Percentiles rank a stretch among this genome's conserved stretches.
Conservation (phyloP, 2,888 invertebrate genomes). For the Oligia fasciuncula region DNA sequence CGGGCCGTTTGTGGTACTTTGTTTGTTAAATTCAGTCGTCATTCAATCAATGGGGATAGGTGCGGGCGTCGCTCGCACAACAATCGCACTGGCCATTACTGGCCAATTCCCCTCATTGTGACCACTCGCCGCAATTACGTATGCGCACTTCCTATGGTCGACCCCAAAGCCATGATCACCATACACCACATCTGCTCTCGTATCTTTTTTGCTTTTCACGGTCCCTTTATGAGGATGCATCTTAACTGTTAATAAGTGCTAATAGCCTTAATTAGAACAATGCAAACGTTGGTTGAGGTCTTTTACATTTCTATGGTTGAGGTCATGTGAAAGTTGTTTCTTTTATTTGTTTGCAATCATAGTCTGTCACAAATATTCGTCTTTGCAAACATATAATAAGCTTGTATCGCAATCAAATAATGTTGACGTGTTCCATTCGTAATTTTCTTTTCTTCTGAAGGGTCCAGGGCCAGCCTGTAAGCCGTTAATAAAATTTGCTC, state of each 20-base stretch:
- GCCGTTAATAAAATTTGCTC: conserved; percentile 77
- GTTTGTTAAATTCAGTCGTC: conserved; percentile 86
- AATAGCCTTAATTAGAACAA: conserved; percentile 71
- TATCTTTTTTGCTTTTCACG: conserved; percentile 72
- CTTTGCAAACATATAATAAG: conserved; percentile 10
- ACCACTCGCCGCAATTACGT: conserved; percentile 87
- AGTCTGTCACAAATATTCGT: neutral
- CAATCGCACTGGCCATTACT: conserved; percentile 88
- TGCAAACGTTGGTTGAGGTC: conserved; percentile 64
- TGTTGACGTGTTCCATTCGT: conserved; percentile 26
- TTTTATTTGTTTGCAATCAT: conserved; percentile 35
- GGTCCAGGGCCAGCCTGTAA: conserved; percentile 57
- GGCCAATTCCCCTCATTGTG: conserved; percentile 89
- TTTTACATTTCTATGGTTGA: conserved; percentile 27
- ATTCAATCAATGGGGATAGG: conserved; percentile 88
- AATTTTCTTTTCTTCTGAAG: conserved; percentile 59
- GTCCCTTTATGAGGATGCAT: conserved; percentile 74
- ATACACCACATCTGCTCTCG: conserved; percentile 78
- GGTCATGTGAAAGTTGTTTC: conserved; percentile 65
- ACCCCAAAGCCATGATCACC: conserved; percentile 77
- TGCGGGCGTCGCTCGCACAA: conserved; percentile 89
- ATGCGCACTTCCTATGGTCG: conserved; percentile 86
- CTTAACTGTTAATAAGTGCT: conserved; percentile 72
- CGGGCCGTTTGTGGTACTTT: conserved; percentile 80
- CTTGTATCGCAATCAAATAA: conserved; percentile 32